Evolutionary conservation across 2,797 vertebrate species (phyloP).

Genomic region (Falco biarmicus): DNA sequence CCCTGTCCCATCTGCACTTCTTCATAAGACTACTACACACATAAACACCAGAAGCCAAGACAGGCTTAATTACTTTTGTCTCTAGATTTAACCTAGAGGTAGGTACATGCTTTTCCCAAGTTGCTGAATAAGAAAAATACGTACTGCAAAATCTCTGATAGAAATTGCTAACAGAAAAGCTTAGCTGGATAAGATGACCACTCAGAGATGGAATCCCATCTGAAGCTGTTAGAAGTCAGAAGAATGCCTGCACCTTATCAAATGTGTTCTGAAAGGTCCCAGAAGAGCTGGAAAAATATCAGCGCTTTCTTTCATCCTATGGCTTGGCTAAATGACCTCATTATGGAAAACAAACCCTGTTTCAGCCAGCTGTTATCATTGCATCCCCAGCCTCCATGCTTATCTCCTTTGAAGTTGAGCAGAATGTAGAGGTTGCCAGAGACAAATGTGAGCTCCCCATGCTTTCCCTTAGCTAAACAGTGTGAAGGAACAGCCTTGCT

Average conservation of each 20-base stretch:
- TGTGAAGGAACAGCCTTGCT: background rate
- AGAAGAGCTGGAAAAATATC: background rate
- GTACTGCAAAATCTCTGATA: background rate
- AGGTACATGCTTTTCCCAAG: background rate
- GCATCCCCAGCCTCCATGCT: background rate
- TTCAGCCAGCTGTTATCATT: background rate
- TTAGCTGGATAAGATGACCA: background rate
- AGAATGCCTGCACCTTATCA: background rate
- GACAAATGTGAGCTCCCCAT: background rate
- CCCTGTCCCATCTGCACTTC: background rate
- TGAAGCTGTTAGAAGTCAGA: background rate
- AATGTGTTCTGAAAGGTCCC: background rate
- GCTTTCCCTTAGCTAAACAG: background rate
- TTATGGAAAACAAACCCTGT: background rate
- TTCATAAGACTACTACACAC: background rate
- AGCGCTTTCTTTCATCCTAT: background rate
- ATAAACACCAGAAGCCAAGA: background rate
- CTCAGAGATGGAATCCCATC: background rate
- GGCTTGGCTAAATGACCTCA: background rate
- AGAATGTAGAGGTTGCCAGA: background rate
- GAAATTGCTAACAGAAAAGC: background rate
- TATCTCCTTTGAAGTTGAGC: background rate
- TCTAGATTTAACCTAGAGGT: background rate
- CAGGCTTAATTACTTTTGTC: background rate
- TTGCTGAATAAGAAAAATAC: background rate